These are phyloP conservation scores for Liolophura sinensis DNA, from an alignment of 1,140 invertebrate species.

Conservation along the genomic window DNA sequence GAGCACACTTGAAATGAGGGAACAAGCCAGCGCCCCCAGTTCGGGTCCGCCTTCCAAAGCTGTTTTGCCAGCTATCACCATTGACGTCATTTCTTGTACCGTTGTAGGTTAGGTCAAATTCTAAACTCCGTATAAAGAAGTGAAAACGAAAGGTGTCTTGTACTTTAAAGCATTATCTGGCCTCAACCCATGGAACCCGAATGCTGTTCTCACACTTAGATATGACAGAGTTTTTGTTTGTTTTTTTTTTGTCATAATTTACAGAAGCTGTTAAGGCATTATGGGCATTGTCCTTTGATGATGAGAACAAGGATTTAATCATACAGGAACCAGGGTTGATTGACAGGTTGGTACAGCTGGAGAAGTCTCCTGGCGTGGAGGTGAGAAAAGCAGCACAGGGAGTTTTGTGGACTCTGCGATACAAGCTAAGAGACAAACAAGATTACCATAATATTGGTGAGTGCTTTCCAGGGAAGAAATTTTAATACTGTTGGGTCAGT, in stretches of 20 bases:
- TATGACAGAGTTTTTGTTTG: not conserved
- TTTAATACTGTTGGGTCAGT: too few relatives aligned
- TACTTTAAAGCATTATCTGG: too few relatives aligned
- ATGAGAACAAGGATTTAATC: conserved; percentile 27
- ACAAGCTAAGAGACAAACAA: conserved; percentile 14
- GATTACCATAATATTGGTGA: conserved; percentile 26
- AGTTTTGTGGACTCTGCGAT: conserved; percentile 27
- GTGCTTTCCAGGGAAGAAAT: conserved; percentile 1
- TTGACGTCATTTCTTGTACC: too few relatives aligned
- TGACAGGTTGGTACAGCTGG: conserved; percentile 14
- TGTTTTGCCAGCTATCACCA: too few relatives aligned
- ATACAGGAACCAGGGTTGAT: conserved; percentile 18
- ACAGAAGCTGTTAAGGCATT: conserved; percentile 17
- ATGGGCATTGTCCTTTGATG: conserved; percentile 34
- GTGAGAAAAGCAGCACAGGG: conserved; percentile 23
- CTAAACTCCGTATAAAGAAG: too few relatives aligned
- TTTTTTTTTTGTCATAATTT: conserved; percentile 7
- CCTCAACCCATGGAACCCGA: too few relatives aligned
- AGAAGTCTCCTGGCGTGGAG: not conserved
- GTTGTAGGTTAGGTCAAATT: too few relatives aligned
- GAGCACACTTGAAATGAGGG: too few relatives aligned
- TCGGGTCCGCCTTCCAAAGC: too few relatives aligned
- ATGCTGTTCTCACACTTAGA: not conserved
- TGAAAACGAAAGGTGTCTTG: too few relatives aligned
- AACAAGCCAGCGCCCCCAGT: too few relatives aligned